Percentiles rank a stretch among this genome's conserved stretches.
phyloP scores from a whole-genome alignment of 2,888 invertebrate genomes.

The Apotomis betuletana region DNA sequence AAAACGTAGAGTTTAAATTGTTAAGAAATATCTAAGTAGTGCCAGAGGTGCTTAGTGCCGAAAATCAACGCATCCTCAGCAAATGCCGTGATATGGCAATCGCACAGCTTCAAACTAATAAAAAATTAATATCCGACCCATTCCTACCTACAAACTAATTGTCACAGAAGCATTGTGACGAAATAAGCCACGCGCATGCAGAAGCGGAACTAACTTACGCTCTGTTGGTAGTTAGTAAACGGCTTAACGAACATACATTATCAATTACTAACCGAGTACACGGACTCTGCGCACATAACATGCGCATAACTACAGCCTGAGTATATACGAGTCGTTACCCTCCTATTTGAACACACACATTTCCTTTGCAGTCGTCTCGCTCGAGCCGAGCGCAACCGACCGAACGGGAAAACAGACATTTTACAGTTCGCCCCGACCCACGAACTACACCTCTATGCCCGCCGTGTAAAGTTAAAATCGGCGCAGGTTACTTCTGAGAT shows the following conservation, averaged over 20 bases:
- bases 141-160: neutral
- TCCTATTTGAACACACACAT: constrained; percentile 47
- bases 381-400: constrained; percentile 78
- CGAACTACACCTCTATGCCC: constrained; percentile 42
- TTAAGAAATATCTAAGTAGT: no score
- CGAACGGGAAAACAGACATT: constrained; percentile 78
- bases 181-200: constrained; percentile 20
- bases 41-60: no score
- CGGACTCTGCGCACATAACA: constrained; percentile 37
- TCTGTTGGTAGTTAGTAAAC: constrained; percentile 39
- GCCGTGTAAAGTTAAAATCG: constrained; percentile 48
- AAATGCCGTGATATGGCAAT: no score
- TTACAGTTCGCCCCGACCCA: constrained; percentile 45
- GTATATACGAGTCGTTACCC: constrained; percentile 33
- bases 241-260: constrained; percentile 37
- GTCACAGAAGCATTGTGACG: neutral
- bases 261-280: constrained; percentile 43
- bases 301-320: constrained; percentile 27
- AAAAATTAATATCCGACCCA: no score
- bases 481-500: constrained; percentile 51
- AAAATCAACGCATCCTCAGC: no score
- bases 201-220: constrained; percentile 26
- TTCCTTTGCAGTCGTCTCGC: constrained; percentile 67
- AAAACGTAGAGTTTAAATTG: no score
- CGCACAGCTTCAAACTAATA: no score